These are phyloP conservation scores for Decapterus maruadsi DNA, from an alignment of 2,797 vertebrate species.

Conservation along the genomic window DNA sequence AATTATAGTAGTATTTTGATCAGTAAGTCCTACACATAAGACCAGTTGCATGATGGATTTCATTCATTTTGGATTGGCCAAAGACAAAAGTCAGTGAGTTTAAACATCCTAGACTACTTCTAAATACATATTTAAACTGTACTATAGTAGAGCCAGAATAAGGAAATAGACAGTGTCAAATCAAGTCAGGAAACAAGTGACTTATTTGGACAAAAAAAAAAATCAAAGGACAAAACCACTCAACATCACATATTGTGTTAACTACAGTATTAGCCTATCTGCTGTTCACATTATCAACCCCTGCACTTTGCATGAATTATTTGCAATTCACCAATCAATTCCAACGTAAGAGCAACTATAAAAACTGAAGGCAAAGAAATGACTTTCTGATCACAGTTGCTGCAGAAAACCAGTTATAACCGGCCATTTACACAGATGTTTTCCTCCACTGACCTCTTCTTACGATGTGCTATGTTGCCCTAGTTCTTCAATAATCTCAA, in stretches of 20 bases:
- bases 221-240: background rate
- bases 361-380: conserved; percentile 7
- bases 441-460: background rate
- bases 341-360: background rate
- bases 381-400: background rate
- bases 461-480: background rate
- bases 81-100: conserved; percentile 27
- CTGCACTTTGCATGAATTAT: conserved; percentile 6
- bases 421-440: background rate
- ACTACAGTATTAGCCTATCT: too few relatives aligned
- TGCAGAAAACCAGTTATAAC: background rate
- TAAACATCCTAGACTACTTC: conserved; percentile 23
- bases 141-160: background rate
- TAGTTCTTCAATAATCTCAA: background rate
- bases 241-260: too few relatives aligned
- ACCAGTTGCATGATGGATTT: conserved; percentile 53
- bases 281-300: too few relatives aligned
- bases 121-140: conserved; percentile 7
- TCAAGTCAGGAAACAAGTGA: background rate
- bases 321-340: background rate
- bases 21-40: conserved; percentile 49
- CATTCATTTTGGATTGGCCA: conserved; percentile 33
- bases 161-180: background rate
- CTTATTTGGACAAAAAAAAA: background rate
- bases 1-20: conserved; percentile 72